Evolutionary conservation across 2,113 vertebrate genomes (phyloP), one percentile per base, ranked within the genome.

Genomic region (Bujurquina vittata): DNA sequence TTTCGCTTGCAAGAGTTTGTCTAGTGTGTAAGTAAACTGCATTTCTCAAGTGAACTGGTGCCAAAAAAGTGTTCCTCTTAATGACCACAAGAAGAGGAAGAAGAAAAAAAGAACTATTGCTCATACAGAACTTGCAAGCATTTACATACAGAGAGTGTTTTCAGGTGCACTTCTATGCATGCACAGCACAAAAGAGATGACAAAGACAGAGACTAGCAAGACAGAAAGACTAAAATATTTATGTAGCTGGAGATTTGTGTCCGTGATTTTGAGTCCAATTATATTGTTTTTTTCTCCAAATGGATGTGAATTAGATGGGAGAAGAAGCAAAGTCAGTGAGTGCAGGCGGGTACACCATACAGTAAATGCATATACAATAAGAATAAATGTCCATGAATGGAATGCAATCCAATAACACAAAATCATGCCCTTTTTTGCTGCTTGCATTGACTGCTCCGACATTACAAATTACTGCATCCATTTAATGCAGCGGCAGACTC

Each of bases 251-350:
- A 93, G 91, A 92, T 91, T 90, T 87, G 85, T 86, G 89, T 87
- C 85, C 89, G 87, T 80, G 91, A 94, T 91, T 93, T 63, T 11
- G 82, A 79, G 85, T 85, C 87, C 92, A 94, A 94, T 93, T 92
- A 93, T 92, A 88, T 88, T 0, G 76, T 69, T 80, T 85, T 75
- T 43, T 57, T 81, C 26, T 87, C 84, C 62, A 88, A 93, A 88
- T 87, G 88, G 87, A 84, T 86, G 87, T 79, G 84, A 77, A 37
- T 46, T 54, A 83, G 81, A 77, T 73, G 77, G 77, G 31, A 72
- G 54, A 65, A 40, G 69, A 82, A 56, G 77, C 77, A 73, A 72
- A 43, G 31, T 78, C 55, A 37, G 57, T 74, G 46, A 75, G 78
- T 55, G 73, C 23, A 78, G 26, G 77, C 73, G 61, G 54, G 75